Conservation (phyloP, 2,113 vertebrate genomes). For the Urocolius indicus region DNA sequence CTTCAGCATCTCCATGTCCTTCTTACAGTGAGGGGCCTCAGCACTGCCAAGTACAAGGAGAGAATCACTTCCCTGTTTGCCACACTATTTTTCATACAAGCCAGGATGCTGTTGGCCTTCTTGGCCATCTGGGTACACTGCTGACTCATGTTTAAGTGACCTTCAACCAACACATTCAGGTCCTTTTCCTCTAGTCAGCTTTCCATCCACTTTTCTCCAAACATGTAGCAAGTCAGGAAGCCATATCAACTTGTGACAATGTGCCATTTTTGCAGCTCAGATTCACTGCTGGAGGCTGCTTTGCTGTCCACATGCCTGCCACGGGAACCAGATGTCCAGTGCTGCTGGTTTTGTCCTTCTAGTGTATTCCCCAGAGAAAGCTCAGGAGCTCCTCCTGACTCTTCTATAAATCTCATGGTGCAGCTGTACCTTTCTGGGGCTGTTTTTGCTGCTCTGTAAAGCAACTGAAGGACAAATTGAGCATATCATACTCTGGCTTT, state of each 20-base stretch:
- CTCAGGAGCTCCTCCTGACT: neutral
- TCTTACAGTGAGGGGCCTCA: neutral
- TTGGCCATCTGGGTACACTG: neutral
- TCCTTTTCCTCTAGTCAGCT: neutral
- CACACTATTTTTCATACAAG: neutral
- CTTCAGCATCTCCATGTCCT: neutral
- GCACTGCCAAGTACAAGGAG: neutral
- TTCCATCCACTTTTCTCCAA: neutral
- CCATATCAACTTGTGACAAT: fast-evolving
- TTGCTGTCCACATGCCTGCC: neutral
- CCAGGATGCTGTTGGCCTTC: neutral
- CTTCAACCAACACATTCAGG: neutral
- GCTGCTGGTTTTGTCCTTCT: neutral
- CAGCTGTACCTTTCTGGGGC: neutral
- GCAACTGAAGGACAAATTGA: neutral
- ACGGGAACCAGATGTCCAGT: neutral
- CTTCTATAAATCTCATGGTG: neutral
- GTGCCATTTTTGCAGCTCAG: neutral
- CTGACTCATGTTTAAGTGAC: neutral
- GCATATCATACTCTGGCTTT: neutral
- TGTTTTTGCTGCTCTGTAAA: neutral
- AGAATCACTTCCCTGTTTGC: neutral
- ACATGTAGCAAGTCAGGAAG: neutral
- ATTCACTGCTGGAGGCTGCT: neutral
- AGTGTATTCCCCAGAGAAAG: neutral